Percentiles rank a stretch among this genome's conserved stretches.
These are phyloP conservation scores for Amitus sp. DNA, from an alignment of 2,888 invertebrate genomes.

Conservation along the genomic window DNA sequence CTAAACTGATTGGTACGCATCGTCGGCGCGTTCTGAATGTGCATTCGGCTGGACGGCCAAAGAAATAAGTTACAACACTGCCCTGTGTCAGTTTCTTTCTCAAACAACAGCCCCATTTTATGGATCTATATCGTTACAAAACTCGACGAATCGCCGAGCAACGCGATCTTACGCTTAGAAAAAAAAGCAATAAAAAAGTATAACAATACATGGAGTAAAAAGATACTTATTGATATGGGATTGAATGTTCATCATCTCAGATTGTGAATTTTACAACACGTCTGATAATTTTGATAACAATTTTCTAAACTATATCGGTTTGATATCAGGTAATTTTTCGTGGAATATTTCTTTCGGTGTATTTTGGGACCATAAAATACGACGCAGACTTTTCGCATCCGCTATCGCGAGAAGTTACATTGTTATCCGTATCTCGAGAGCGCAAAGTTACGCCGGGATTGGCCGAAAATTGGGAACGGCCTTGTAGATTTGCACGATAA, in stretches of 20 bases:
- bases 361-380: no score
- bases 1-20: slow-evolving; percentile 37
- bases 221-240: no score
- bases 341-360: no score
- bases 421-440: slow-evolving; percentile 3
- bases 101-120: slow-evolving; percentile 2
- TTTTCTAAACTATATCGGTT: no score
- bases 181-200: no score
- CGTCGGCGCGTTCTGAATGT: slow-evolving; percentile 21
- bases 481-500: background rate
- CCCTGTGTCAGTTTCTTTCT: background rate
- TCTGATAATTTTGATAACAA: no score
- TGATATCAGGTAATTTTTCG: no score
- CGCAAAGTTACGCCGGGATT: background rate
- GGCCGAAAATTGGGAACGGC: slow-evolving; percentile 1
- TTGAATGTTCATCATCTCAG: no score
- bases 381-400: background rate
- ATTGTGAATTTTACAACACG: no score
- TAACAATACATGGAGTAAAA: no score
- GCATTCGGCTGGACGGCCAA: slow-evolving; percentile 12
- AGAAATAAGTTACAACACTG: slow-evolving; percentile 14
- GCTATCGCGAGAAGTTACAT: slow-evolving; percentile 4
- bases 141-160: background rate
- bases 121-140: background rate
- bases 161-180: no score